A percentile compares a stretch with the other conserved stretches of the same genome.
phyloP scores from a whole-genome alignment of 2,888 invertebrate species.

The Heliconius hortense region DNA sequence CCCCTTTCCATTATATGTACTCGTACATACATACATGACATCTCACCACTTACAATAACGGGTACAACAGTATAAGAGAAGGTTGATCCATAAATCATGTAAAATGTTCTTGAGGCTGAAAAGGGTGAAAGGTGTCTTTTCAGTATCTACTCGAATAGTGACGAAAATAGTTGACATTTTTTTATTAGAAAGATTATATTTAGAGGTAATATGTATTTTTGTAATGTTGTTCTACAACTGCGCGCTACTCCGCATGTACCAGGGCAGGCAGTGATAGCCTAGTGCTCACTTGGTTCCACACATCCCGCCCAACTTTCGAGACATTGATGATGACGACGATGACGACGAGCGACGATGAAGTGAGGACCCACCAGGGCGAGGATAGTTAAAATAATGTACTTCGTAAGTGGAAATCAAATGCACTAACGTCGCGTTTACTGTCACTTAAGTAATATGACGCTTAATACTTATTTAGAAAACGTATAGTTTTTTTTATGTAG shows the following conservation, averaged over 20 bases:
- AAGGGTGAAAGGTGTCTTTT: slow-evolving; percentile 17
- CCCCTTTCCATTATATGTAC: not conserved
- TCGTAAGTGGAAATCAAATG: too few species aligned
- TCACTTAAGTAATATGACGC: too few species aligned
- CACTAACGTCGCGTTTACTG: too few species aligned
- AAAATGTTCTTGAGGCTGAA: not conserved
- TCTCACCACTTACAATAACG: not conserved
- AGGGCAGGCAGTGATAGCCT: not conserved
- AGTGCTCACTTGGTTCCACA: not conserved
- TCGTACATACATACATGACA: not conserved
- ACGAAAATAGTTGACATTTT: not conserved
- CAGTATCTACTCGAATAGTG: not conserved
- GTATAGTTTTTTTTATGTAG: too few species aligned
- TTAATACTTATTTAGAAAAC: too few species aligned
- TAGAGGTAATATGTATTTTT: not conserved
- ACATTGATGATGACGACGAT: too few species aligned
- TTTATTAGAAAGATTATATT: not conserved
- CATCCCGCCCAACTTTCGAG: not conserved
- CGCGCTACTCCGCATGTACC: not conserved
- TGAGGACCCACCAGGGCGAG: too few species aligned
- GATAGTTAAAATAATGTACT: too few species aligned
- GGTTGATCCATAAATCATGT: slow-evolving; percentile 17
- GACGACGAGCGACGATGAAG: too few species aligned
- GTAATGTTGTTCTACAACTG: not conserved
- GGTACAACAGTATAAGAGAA: not conserved